Evolutionary conservation across 30 jellyfish, hydroid and myxozoan species (phyloP).

Genomic region (Pelagia noctiluca): DNA sequence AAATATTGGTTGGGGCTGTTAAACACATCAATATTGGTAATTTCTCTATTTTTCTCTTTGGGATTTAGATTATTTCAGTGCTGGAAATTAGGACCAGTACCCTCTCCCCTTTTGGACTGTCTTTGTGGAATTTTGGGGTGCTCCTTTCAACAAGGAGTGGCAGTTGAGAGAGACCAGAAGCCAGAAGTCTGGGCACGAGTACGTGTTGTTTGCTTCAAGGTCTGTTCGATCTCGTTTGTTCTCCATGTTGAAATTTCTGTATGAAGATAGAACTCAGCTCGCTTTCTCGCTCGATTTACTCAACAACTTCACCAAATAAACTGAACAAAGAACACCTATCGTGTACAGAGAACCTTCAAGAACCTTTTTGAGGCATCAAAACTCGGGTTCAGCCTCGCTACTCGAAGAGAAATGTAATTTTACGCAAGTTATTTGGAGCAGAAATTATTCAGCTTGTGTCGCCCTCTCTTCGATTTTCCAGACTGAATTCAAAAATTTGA

Average conservation of each 20-base stretch:
- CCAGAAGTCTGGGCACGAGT: slow-evolving; percentile 87
- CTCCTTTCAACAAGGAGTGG: slow-evolving; percentile 62
- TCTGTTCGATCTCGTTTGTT: slow-evolving; percentile 54
- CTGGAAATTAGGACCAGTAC: no score
- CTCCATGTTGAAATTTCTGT: slow-evolving; percentile 75
- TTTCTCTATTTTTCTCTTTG: no score
- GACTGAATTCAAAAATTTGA: background rate
- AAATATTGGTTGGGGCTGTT: no score
- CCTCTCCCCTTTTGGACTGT: no score
- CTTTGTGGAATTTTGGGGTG: no score
- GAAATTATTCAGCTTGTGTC: slow-evolving; percentile 20
- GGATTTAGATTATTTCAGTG: no score
- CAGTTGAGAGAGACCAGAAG: slow-evolving; percentile 13
- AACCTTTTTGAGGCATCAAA: background rate
- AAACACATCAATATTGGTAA: no score
- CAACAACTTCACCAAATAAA: background rate
- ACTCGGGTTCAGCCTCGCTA: slow-evolving; percentile 6
- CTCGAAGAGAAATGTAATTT: slow-evolving; percentile 60
- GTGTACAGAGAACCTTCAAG: background rate
- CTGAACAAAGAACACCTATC: background rate
- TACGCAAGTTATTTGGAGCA: slow-evolving; percentile 12
- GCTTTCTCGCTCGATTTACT: background rate
- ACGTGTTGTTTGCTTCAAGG: slow-evolving; percentile 90
- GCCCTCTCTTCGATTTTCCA: slow-evolving; percentile 37
- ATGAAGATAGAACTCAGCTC: slow-evolving; percentile 31